phyloP scores from a whole-genome alignment of 1,140 invertebrate species.

The Zaprionus inermis region DNA sequence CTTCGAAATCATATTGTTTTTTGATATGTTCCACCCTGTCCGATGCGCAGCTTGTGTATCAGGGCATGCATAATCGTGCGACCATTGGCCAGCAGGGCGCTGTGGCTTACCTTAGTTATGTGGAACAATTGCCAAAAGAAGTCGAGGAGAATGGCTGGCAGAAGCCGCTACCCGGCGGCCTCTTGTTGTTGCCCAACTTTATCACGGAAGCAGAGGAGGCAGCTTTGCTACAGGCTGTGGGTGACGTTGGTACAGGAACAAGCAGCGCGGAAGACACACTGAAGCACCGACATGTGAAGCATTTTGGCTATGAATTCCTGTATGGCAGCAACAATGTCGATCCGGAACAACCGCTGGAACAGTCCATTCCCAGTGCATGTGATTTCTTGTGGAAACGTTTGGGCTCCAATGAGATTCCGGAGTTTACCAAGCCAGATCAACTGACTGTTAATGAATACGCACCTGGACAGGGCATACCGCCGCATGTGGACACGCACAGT shows the following conservation, averaged over 20 bases:
- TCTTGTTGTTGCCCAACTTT: constrained; percentile 91
- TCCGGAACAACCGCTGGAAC: constrained; percentile 87
- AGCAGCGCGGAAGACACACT: constrained; percentile 85
- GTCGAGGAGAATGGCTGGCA: constrained; percentile 62
- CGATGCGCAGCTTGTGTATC: constrained; percentile 85
- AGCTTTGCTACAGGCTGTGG: constrained; percentile 87
- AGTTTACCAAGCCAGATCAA: constrained; percentile 90
- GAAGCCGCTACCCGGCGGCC: constrained; percentile 87
- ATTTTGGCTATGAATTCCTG: constrained; percentile 97
- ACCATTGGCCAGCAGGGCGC: constrained; percentile 85
- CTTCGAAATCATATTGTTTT: constrained; percentile 91
- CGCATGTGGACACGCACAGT: constrained; percentile 97
- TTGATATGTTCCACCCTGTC: constrained; percentile 85
- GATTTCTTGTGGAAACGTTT: constrained; percentile 88
- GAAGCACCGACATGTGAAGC: constrained; percentile 95
- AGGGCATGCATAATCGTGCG: constrained; percentile 85
- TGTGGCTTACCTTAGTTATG: constrained; percentile 88
- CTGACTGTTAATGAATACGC: constrained; percentile 96
- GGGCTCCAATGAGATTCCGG: constrained; percentile 79
- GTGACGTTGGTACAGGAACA: constrained; percentile 59
- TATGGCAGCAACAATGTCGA: constrained; percentile 96
- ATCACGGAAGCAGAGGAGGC: constrained; percentile 90
- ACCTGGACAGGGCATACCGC: constrained; percentile 97
- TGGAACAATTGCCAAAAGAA: constrained; percentile 50
- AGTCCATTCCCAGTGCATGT: constrained; percentile 90